These are phyloP conservation scores for Perca schrenkii DNA, from an alignment of 2,113 vertebrate genomes.

Conservation along the genomic window DNA sequence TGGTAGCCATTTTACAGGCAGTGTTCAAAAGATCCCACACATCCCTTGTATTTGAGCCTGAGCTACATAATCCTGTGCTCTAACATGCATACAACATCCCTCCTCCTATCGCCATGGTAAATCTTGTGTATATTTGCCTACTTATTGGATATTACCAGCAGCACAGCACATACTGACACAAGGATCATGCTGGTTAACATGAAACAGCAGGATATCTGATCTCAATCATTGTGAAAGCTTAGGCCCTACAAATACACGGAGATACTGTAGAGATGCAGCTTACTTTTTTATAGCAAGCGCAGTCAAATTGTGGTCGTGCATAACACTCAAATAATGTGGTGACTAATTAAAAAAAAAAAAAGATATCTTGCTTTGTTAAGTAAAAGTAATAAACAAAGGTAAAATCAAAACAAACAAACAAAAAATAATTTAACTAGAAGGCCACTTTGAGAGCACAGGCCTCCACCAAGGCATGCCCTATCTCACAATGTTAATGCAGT, in stretches of 20 bases:
- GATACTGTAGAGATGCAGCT: background rate
- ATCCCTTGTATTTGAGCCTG: background rate
- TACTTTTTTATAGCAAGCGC: background rate
- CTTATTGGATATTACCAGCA: constrained; percentile 58
- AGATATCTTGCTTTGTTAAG: background rate
- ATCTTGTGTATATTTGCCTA: constrained; percentile 67
- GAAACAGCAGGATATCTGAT: constrained; percentile 60
- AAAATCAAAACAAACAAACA: background rate
- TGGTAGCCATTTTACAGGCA: background rate
- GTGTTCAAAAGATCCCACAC: background rate
- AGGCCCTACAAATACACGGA: constrained; percentile 36
- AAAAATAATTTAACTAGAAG: background rate
- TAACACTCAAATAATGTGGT: background rate
- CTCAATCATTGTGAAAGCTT: constrained; percentile 24
- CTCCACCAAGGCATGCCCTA: no score
- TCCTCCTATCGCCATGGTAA: constrained; percentile 29
- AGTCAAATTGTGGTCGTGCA: background rate
- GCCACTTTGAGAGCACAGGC: no score
- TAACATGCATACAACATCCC: constrained; percentile 14
- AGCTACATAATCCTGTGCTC: constrained; percentile 28
- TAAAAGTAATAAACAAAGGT: background rate
- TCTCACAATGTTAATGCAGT: no score
- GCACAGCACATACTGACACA: constrained; percentile 38
- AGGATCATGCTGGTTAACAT: constrained; percentile 54
- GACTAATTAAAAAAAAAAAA: background rate